Percentiles rank a stretch among this genome's conserved stretches.
phyloP scores from a whole-genome alignment of 2,113 vertebrate species.

The Psettodes erumei region DNA sequence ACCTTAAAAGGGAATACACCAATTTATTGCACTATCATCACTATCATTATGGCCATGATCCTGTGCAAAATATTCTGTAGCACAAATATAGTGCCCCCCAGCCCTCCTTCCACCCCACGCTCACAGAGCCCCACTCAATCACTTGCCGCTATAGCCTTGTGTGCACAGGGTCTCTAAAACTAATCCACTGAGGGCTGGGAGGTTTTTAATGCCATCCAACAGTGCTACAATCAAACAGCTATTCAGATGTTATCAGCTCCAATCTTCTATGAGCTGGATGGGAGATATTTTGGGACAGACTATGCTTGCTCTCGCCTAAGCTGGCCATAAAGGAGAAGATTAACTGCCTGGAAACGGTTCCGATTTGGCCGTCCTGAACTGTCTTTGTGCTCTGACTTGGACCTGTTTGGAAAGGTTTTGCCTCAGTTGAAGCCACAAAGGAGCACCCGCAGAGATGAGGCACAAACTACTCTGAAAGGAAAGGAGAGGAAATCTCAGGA shows the following conservation, averaged over 20 bases:
- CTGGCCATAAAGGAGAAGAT: slow-evolving; percentile 35
- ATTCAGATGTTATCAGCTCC: slow-evolving; percentile 39
- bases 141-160: slow-evolving; percentile 9
- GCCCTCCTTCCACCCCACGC: neutral
- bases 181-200: slow-evolving; percentile 54
- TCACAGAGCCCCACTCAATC: neutral
- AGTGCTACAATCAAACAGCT: slow-evolving; percentile 57
- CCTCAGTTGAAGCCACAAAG: slow-evolving; percentile 9
- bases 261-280: slow-evolving; percentile 46
- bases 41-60: neutral
- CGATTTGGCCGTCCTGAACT: slow-evolving; percentile 19
- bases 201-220: slow-evolving; percentile 63
- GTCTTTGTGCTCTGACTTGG: slow-evolving; percentile 23
- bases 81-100: neutral
- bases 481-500: slow-evolving; percentile 18
- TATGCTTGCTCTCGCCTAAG: slow-evolving; percentile 9
- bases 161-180: slow-evolving; percentile 35
- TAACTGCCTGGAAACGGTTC: slow-evolving; percentile 2
- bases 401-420: slow-evolving; percentile 32
- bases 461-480: neutral
- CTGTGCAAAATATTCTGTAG: neutral
- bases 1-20: neutral
- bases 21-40: neutral
- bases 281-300: slow-evolving; percentile 40
- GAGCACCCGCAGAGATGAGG: neutral